Evolutionary conservation across 2,113 vertebrate genomes (phyloP).

Genomic region (Myotis brandtii): DNA sequence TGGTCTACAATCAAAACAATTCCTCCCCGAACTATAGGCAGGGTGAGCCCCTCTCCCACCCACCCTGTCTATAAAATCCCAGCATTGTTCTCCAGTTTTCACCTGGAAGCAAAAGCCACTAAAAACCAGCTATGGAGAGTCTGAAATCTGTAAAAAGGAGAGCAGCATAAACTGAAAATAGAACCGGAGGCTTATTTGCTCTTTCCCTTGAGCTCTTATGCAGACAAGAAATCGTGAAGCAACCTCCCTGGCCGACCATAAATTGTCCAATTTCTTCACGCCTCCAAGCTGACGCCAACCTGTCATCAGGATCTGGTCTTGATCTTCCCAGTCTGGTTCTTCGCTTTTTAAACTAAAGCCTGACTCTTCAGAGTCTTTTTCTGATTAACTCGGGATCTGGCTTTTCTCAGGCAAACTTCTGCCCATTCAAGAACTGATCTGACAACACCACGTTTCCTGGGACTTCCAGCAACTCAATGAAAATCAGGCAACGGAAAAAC

Average conservation of each 20-base stretch:
- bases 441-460: conserved; percentile 60
- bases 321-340: conserved; percentile 73
- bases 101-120: conserved; percentile 37
- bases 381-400: conserved; percentile 71
- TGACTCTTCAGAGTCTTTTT: conserved; percentile 53
- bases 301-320: conserved; percentile 76
- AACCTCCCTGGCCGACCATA: conserved; percentile 58
- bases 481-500: conserved; percentile 52
- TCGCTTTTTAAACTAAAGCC: conserved; percentile 61
- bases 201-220: conserved; percentile 58
- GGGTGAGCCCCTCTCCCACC: neutral
- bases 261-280: conserved; percentile 76
- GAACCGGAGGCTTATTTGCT: conserved; percentile 63
- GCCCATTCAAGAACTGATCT: conserved; percentile 65
- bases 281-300: conserved; percentile 74
- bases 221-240: conserved; percentile 58
- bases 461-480: conserved; percentile 57
- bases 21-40: neutral
- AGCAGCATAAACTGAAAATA: conserved; percentile 60
- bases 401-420: conserved; percentile 67
- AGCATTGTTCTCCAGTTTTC: conserved; percentile 39
- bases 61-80: neutral
- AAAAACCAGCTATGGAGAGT: neutral
- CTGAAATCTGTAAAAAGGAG: conserved; percentile 50
- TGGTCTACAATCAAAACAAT: neutral